Evolutionary conservation across 2,113 vertebrate species (phyloP).

Genomic region (Fulmarus glacialis): DNA sequence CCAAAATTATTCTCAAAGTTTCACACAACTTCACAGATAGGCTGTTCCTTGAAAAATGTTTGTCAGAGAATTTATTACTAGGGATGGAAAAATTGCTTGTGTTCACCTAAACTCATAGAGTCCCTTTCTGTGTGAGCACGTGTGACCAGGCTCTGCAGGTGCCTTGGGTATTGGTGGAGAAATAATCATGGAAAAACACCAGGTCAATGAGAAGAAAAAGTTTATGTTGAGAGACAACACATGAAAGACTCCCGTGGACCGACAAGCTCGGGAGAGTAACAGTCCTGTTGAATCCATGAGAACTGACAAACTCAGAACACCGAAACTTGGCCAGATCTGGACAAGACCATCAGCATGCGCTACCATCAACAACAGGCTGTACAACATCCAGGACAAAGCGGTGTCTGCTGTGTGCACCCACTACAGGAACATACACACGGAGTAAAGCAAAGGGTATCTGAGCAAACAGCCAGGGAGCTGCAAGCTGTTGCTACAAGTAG

Average conservation of each 20-base stretch:
- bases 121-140: neutral
- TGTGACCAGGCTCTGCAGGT: neutral
- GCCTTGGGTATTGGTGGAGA: neutral
- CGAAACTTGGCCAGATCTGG: neutral
- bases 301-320: neutral
- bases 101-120: neutral
- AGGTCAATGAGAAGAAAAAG: no score
- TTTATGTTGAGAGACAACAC: neutral
- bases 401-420: neutral
- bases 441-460: neutral
- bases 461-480: neutral
- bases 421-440: neutral
- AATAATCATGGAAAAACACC: neutral
- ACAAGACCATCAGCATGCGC: neutral
- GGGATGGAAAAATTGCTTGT: neutral
- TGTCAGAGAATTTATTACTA: neutral
- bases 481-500: neutral
- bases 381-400: neutral
- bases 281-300: neutral
- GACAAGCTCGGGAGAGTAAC: rapidly evolving
- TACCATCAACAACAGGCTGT: neutral
- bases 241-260: neutral
- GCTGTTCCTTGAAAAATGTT: neutral
- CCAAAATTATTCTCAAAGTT: neutral
- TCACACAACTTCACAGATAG: neutral